A percentile compares a stretch with the other conserved stretches of the same genome.
Conservation (phyloP, 2,888 invertebrate genomes). For the Melanotus villosus region DNA sequence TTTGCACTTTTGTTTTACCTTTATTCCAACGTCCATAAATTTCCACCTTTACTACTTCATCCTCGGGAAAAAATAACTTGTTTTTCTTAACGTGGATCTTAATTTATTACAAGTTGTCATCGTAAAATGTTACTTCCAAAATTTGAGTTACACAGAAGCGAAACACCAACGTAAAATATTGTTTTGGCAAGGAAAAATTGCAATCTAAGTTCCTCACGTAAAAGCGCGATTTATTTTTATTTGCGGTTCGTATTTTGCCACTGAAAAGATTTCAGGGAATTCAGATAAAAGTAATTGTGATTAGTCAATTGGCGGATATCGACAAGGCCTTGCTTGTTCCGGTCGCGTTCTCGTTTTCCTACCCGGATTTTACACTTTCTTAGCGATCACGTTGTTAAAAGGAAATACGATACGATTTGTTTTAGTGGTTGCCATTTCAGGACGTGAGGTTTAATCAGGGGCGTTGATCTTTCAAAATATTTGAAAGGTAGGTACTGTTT, state of each 20-base stretch:
- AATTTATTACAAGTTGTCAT: too few relatives aligned
- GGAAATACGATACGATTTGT: conserved; percentile 20
- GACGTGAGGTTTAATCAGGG: neutral
- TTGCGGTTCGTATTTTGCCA: neutral
- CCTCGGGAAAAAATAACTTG: too few relatives aligned
- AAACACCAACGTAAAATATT: too few relatives aligned
- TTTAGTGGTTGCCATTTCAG: conserved; percentile 5
- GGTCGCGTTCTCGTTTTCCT: conserved; percentile 6
- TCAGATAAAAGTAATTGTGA: conserved; percentile 14
- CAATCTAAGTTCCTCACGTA: conserved; percentile 4
- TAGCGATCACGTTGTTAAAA: neutral
- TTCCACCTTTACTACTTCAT: too few relatives aligned
- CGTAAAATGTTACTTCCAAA: neutral
- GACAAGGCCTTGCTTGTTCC: neutral
- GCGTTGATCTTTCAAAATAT: too few relatives aligned
- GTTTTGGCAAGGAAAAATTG: too few relatives aligned
- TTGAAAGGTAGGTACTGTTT: too few relatives aligned
- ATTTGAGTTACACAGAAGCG: too few relatives aligned
- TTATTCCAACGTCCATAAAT: too few relatives aligned
- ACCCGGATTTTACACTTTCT: conserved; percentile 19
- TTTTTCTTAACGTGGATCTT: too few relatives aligned
- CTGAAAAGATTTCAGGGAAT: neutral
- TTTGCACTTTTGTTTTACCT: too few relatives aligned
- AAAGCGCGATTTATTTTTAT: neutral
- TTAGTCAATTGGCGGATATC: conserved; percentile 19